A percentile compares a stretch with the other conserved stretches of the same genome.
Evolutionary conservation across 2,888 invertebrate genomes (phyloP).

Genomic region (Holacanthella duospinosa): DNA sequence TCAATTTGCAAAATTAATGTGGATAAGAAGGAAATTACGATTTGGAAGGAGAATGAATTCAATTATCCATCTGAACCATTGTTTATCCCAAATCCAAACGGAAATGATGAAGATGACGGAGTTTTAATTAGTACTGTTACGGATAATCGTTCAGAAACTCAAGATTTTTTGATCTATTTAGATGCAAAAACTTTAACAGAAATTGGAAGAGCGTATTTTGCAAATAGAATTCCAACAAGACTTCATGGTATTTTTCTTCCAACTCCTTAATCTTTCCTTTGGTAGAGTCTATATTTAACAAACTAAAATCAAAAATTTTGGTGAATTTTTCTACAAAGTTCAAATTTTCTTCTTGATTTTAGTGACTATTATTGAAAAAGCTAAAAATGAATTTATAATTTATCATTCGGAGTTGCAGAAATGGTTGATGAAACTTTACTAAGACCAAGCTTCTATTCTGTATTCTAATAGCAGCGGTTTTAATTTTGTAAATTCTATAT

Average conservation of each 20-base stretch:
- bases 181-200: slow-evolving; percentile 42
- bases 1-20: slow-evolving; percentile 26
- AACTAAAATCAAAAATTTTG: not conserved
- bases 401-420: too few species aligned
- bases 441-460: too few species aligned
- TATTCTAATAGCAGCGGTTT: too few species aligned
- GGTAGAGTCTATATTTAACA: not conserved
- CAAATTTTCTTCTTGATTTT: too few species aligned
- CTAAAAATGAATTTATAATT: too few species aligned
- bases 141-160: slow-evolving; percentile 33
- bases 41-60: slow-evolving; percentile 20
- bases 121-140: slow-evolving; percentile 40
- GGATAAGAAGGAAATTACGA: slow-evolving; percentile 22
- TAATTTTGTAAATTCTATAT: too few species aligned
- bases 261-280: not conserved
- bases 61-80: slow-evolving; percentile 42
- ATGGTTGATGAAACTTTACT: too few species aligned
- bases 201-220: slow-evolving; percentile 40
- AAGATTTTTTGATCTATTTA: slow-evolving; percentile 40
- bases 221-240: slow-evolving; percentile 36
- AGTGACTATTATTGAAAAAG: too few species aligned
- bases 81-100: slow-evolving; percentile 43
- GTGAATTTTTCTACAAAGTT: not conserved
- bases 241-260: slow-evolving; percentile 39
- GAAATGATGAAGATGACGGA: slow-evolving; percentile 45